phyloP scores from a whole-genome alignment of 2,113 vertebrate species.

The Edolisoma coerulescens region DNA sequence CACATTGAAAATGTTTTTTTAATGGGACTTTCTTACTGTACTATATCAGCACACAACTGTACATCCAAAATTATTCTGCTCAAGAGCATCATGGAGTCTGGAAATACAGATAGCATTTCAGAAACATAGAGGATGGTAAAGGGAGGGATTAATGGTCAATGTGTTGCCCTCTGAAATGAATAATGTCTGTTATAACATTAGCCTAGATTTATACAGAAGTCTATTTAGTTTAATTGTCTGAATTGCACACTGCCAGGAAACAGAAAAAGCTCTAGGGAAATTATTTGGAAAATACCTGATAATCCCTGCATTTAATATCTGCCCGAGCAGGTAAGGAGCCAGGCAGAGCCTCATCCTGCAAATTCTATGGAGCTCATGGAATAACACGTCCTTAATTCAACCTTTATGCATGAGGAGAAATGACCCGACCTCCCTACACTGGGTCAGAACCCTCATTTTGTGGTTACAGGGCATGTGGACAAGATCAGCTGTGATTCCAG shows the following conservation, averaged over 20 bases:
- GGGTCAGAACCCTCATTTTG: neutral
- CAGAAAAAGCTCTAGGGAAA: neutral
- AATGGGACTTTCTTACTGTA: neutral
- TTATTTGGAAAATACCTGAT: neutral
- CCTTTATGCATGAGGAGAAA: neutral
- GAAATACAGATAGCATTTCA: neutral
- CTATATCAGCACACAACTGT: neutral
- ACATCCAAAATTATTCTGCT: neutral
- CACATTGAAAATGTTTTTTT: neutral
- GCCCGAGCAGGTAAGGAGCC: neutral
- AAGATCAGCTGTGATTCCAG: neutral
- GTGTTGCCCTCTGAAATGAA: neutral
- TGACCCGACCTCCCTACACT: neutral
- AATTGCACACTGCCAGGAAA: neutral
- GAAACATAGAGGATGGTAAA: neutral
- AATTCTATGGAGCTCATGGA: neutral
- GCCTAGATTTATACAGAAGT: neutral
- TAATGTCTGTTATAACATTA: neutral
- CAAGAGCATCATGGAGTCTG: neutral
- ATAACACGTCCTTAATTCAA: neutral
- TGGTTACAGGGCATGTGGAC: neutral
- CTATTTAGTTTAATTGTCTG: neutral
- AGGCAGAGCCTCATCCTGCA: neutral
- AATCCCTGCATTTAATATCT: neutral
- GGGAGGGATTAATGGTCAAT: neutral